Evolutionary conservation across 2,888 invertebrate species (phyloP).

Genomic region (Acleris laterana): DNA sequence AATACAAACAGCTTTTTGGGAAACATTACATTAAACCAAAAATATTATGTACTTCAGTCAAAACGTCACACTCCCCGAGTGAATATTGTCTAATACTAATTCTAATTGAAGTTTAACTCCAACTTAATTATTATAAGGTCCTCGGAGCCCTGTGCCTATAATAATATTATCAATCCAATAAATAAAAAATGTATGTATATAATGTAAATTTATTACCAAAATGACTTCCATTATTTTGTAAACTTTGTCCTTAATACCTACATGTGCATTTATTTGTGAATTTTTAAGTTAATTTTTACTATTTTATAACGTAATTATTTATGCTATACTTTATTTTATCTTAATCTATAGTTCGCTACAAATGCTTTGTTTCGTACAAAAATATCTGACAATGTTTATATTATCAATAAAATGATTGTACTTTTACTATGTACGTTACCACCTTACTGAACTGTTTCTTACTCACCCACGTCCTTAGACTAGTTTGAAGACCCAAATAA

Average conservation of each 20-base stretch:
- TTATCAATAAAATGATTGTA: constrained; percentile 20
- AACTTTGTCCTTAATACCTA: neutral
- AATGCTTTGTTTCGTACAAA: constrained; percentile 19
- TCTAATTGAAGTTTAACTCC: too few species aligned
- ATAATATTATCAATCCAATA: neutral
- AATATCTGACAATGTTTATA: constrained; percentile 25
- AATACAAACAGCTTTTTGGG: too few species aligned
- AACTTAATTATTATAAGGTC: too few species aligned
- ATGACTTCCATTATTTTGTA: neutral
- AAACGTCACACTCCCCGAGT: too few species aligned
- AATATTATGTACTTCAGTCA: too few species aligned
- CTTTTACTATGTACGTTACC: constrained; percentile 16
- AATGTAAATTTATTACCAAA: neutral
- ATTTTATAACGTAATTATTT: neutral
- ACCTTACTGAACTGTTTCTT: constrained; percentile 16
- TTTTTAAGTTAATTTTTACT: neutral
- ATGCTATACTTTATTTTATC: constrained; percentile 1
- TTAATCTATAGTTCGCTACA: constrained; percentile 13
- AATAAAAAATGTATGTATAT: neutral
- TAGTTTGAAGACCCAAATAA: constrained; percentile 20
- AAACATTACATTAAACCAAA: too few species aligned
- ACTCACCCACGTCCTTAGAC: constrained; percentile 16
- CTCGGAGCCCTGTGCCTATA: too few species aligned
- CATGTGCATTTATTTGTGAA: too few species aligned
- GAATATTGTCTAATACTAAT: too few species aligned